These are phyloP conservation scores for Eupeodes latifasciatus DNA, from an alignment of 2,888 invertebrate genomes.

Conservation along the genomic window DNA sequence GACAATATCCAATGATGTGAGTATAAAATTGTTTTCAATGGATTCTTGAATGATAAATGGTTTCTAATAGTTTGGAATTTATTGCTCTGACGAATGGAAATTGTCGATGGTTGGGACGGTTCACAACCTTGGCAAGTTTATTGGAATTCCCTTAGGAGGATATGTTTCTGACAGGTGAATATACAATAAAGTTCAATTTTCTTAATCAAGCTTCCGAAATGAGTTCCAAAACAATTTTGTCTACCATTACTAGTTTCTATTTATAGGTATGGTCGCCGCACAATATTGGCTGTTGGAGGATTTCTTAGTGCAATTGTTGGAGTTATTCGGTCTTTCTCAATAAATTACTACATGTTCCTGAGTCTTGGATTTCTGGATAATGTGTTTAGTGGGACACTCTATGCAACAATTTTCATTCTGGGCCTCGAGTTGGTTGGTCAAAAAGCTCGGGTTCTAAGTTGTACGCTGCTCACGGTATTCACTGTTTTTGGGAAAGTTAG, in stretches of 20 bases:
- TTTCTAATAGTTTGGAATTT: slow-evolving; percentile 80
- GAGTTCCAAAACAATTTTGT: background rate
- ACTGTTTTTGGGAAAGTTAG: slow-evolving; percentile 89
- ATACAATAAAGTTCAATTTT: background rate
- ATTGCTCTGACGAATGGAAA: slow-evolving; percentile 87
- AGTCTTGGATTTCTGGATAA: slow-evolving; percentile 90
- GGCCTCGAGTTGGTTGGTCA: slow-evolving; percentile 92
- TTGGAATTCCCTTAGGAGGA: slow-evolving; percentile 88
- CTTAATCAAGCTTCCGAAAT: background rate
- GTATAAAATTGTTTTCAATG: slow-evolving; percentile 77
- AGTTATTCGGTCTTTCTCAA: slow-evolving; percentile 88
- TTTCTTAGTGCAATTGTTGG: slow-evolving; percentile 88
- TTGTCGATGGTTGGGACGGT: slow-evolving; percentile 89
- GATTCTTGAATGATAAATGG: background rate
- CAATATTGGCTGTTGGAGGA: slow-evolving; percentile 85
- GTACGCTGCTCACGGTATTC: slow-evolving; percentile 89
- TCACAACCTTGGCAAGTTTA: slow-evolving; percentile 90
- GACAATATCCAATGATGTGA: slow-evolving; percentile 88
- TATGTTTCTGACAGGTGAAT: slow-evolving; percentile 88
- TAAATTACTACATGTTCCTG: slow-evolving; percentile 89
- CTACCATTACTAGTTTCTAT: slow-evolving; percentile 86
- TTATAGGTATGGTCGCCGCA: slow-evolving; percentile 86
- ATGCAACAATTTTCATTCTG: slow-evolving; percentile 89
- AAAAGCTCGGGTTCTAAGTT: slow-evolving; percentile 89
- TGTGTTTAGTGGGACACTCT: slow-evolving; percentile 88